Conservation (phyloP, 2,113 vertebrate genomes). For the Chunga burmeisteri region DNA sequence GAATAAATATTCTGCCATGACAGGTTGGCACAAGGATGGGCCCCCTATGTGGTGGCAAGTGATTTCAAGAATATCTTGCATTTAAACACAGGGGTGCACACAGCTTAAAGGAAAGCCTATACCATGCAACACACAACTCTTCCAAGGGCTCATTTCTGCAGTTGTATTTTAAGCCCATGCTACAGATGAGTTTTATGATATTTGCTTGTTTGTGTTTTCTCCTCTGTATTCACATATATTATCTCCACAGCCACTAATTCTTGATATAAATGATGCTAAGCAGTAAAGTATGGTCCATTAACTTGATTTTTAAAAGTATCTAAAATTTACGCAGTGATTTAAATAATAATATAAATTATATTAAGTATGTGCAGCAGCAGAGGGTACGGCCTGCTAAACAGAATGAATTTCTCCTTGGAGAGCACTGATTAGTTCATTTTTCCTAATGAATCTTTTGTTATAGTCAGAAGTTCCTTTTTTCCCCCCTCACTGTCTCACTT, state of each 20-base stretch:
- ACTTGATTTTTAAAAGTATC: constrained; percentile 70
- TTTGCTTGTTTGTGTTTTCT: constrained; percentile 63
- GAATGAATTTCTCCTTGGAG: constrained; percentile 69
- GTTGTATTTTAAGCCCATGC: not conserved
- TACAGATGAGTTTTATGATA: constrained; percentile 32
- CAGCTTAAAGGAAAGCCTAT: not conserved
- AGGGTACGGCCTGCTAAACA: constrained; percentile 63
- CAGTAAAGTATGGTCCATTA: constrained; percentile 72
- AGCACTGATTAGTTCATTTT: constrained; percentile 69
- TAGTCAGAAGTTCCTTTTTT: constrained; percentile 58
- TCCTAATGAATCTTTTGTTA: constrained; percentile 71
- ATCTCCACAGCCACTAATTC: constrained; percentile 66
- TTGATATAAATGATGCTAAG: constrained; percentile 70
- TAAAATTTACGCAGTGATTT: constrained; percentile 72
- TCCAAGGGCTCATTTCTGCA: not conserved
- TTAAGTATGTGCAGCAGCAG: constrained; percentile 63
- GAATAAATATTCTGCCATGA: not conserved
- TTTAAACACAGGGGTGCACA: not conserved
- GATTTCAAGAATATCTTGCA: not conserved
- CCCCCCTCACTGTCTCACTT: constrained; percentile 42
- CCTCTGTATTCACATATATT: constrained; percentile 57
- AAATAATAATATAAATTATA: constrained; percentile 76
- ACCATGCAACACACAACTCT: not conserved
- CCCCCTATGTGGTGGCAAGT: not conserved
- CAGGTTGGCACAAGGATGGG: not conserved